A percentile compares a stretch with the other conserved stretches of the same genome.
phyloP scores from a whole-genome alignment of 2,888 invertebrate species.

The Troglohyphantes excavatus region DNA sequence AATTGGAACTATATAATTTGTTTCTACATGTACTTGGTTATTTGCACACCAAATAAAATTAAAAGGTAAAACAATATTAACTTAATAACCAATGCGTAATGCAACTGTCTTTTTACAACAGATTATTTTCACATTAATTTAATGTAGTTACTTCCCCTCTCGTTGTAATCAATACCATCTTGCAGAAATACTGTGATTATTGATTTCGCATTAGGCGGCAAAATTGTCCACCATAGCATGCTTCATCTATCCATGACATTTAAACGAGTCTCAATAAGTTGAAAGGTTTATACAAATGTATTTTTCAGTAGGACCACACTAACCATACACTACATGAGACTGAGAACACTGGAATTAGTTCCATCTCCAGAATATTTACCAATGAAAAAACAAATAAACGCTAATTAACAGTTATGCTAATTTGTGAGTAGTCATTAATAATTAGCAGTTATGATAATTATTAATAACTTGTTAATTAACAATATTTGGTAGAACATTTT shows the following conservation, averaged over 20 bases:
- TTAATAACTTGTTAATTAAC: too few species aligned
- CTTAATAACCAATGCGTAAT: neutral
- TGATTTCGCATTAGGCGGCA: slow-evolving; percentile 14
- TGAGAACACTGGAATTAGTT: too few species aligned
- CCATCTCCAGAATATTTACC: too few species aligned
- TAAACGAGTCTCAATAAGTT: neutral
- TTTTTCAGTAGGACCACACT: too few species aligned
- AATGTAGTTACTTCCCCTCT: neutral
- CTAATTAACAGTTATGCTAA: too few species aligned
- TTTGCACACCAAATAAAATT: neutral
- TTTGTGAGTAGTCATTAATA: too few species aligned
- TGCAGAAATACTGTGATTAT: slow-evolving; percentile 1
- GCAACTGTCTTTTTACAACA: neutral
- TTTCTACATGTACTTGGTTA: too few species aligned
- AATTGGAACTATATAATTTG: too few species aligned
- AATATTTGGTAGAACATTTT: too few species aligned
- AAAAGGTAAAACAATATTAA: neutral
- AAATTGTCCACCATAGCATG: neutral
- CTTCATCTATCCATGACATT: neutral
- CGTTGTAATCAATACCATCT: neutral
- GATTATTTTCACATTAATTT: neutral
- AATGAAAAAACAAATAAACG: too few species aligned
- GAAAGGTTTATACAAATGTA: neutral
- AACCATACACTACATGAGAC: too few species aligned
- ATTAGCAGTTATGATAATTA: too few species aligned